Percentiles rank a stretch among this genome's conserved stretches.
These are phyloP conservation scores for Mesorhabditis belari DNA, from an alignment of 2,888 invertebrate genomes.

Conservation along the genomic window DNA sequence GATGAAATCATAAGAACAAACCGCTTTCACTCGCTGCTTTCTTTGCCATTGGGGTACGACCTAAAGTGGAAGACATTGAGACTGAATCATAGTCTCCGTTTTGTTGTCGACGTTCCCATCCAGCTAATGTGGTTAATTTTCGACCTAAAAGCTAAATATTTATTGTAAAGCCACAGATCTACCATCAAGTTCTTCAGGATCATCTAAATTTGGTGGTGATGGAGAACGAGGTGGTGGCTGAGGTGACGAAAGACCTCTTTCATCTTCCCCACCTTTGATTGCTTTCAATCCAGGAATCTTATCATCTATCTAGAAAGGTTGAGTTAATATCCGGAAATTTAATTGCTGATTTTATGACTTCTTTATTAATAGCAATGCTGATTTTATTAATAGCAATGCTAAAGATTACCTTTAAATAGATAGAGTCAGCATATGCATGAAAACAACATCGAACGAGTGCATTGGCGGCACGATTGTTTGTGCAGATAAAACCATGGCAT, in stretches of 20 bases:
- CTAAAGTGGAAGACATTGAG: conserved; percentile 10
- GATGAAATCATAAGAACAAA: too few species aligned
- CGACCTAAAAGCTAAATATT: not conserved
- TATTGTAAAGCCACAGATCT: not conserved
- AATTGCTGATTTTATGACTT: too few species aligned
- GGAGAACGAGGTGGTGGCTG: not conserved
- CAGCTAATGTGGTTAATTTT: not conserved
- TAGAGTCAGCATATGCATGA: conserved; percentile 92
- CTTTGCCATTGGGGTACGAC: conserved; percentile 11
- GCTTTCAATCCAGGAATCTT: conserved; percentile 37
- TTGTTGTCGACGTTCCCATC: conserved; percentile 45
- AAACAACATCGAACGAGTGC: conserved; percentile 81
- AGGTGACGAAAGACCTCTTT: conserved; percentile 10
- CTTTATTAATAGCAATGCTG: too few species aligned
- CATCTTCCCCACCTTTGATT: conserved; percentile 24
- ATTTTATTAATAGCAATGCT: too few species aligned
- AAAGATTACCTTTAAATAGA: conserved; percentile 61
- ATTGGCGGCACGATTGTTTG: conserved; percentile 90
- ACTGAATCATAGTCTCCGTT: conserved; percentile 51
- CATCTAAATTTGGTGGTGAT: not conserved
- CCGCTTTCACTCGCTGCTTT: conserved; percentile 34
- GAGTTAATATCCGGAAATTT: not conserved
- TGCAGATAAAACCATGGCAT: conserved; percentile 96
- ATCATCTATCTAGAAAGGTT: conserved; percentile 33
- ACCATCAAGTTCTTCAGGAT: not conserved